Conservation (phyloP, 2,113 vertebrate species). For the Thryonomys swinderianus region DNA sequence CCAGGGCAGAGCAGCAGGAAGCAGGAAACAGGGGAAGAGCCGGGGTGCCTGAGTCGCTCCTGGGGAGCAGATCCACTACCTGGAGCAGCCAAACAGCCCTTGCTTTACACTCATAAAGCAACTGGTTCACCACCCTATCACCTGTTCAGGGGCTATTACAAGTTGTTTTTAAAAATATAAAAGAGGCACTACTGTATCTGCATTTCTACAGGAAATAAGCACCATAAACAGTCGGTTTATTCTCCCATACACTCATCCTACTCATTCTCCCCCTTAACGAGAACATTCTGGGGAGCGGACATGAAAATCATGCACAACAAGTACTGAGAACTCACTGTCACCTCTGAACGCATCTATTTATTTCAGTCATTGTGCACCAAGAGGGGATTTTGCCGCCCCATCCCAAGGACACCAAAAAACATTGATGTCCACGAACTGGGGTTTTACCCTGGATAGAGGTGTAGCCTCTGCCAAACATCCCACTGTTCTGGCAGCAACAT, state of each 20-base stretch:
- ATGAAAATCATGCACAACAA: neutral
- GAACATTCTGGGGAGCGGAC: neutral
- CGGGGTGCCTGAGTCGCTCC: neutral
- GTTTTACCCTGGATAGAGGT: neutral
- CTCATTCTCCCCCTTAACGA: conserved; percentile 13
- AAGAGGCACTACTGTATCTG: neutral
- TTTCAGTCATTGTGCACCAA: neutral
- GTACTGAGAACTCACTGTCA: neutral
- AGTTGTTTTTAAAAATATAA: neutral
- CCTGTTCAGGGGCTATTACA: neutral
- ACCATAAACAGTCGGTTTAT: neutral
- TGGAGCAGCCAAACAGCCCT: neutral
- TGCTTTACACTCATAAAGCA: neutral
- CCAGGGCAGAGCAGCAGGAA: neutral
- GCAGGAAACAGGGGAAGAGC: too few species aligned
- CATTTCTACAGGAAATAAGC: neutral
- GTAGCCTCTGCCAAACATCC: neutral
- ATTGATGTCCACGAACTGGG: neutral
- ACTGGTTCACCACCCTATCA: neutral
- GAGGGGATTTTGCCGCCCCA: neutral
- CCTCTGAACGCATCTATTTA: neutral
- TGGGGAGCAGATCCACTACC: neutral
- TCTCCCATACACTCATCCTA: neutral
- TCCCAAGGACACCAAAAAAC: neutral
- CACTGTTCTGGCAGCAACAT: too few species aligned